These are phyloP conservation scores for Apocheima hispidaria DNA, from an alignment of 2,888 invertebrate species.

Conservation along the genomic window DNA sequence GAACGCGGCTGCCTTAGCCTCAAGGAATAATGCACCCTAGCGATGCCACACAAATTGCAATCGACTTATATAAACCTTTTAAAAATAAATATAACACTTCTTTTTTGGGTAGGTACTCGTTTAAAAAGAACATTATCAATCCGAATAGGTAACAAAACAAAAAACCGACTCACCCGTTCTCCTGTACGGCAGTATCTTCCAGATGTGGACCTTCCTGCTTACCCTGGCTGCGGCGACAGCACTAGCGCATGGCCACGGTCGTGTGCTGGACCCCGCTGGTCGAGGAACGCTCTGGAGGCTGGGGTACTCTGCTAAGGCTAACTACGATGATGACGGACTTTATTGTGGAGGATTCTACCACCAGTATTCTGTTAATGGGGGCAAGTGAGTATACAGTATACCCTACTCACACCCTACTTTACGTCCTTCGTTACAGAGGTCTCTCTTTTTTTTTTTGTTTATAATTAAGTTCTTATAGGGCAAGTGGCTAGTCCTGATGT, in stretches of 20 bases:
- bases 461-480: no score
- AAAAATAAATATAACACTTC: no score
- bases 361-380: slow-evolving; percentile 91
- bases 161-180: neutral
- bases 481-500: no score
- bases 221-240: slow-evolving; percentile 40
- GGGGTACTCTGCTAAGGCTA: slow-evolving; percentile 90
- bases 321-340: slow-evolving; percentile 93
- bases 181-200: slow-evolving; percentile 4
- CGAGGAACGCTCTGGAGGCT: slow-evolving; percentile 93
- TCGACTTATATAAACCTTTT: no score
- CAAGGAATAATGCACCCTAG: no score
- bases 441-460: no score
- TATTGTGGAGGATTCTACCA: slow-evolving; percentile 93
- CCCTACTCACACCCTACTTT: no score
- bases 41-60: no score
- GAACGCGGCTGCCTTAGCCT: no score
- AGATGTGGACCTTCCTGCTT: slow-evolving; percentile 40
- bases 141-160: neutral
- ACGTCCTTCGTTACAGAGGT: no score
- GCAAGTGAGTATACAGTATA: slow-evolving; percentile 84
- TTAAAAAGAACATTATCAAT: no score
- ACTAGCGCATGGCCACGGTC: slow-evolving; percentile 85
- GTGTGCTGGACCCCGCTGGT: slow-evolving; percentile 91
- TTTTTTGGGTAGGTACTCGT: no score